Conservation (phyloP, 92 coral and sea anemone species). For the Micromussa lordhowensis region DNA sequence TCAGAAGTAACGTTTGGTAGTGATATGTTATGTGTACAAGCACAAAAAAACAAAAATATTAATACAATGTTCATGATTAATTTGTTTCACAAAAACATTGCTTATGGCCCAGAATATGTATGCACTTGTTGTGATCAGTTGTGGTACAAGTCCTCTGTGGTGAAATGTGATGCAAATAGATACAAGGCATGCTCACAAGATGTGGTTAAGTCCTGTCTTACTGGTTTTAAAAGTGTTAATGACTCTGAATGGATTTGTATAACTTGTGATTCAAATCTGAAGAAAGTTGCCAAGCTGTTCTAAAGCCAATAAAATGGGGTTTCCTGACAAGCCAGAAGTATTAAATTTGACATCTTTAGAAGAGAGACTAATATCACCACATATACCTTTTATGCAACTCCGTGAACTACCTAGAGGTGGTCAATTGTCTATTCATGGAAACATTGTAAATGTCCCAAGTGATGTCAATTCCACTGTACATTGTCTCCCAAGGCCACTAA, state of each 20-base stretch:
- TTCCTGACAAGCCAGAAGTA: constrained; percentile 56
- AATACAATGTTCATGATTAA: background rate
- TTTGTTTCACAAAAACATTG: constrained; percentile 56
- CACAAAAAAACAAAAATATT: too few species aligned
- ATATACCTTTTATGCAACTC: constrained; percentile 69
- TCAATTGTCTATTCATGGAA: constrained; percentile 60
- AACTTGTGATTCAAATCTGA: constrained; percentile 56
- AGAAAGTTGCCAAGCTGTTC: constrained; percentile 55
- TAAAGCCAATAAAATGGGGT: constrained; percentile 61
- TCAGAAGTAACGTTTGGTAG: too few species aligned
- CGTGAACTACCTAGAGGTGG: constrained; percentile 80
- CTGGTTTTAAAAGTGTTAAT: constrained; percentile 22
- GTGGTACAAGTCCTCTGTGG: too few species aligned
- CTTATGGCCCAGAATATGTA: constrained; percentile 42
- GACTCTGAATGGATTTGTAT: constrained; percentile 40
- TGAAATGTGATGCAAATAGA: constrained; percentile 49
- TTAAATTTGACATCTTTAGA: constrained; percentile 67
- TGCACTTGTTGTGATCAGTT: constrained; percentile 9
- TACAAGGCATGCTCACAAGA: too few species aligned
- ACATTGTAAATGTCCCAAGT: constrained; percentile 47
- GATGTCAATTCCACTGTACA: too few species aligned
- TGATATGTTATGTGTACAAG: too few species aligned
- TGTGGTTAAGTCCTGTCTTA: constrained; percentile 50
- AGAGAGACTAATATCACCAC: constrained; percentile 67
- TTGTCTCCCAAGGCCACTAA: too few species aligned